These are phyloP conservation scores for Vandiemenella viatica DNA, from an alignment of 2,888 invertebrate genomes.

Conservation along the genomic window DNA sequence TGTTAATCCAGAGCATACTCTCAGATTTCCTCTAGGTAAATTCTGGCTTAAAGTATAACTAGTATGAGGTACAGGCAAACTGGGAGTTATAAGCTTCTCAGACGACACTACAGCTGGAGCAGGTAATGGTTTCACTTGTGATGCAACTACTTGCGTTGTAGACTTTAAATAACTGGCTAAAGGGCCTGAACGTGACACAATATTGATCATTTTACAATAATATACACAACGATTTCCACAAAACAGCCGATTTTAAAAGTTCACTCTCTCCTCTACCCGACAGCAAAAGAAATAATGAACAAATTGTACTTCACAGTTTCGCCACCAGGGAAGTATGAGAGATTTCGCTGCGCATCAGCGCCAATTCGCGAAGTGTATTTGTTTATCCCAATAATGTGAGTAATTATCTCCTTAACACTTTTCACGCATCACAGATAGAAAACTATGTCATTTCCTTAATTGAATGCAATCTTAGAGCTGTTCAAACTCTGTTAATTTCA, in stretches of 20 bases:
- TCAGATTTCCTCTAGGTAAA: constrained; percentile 39
- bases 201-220: constrained; percentile 50
- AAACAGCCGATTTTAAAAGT: too few relatives aligned
- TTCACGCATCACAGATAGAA: too few relatives aligned
- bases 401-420: too few relatives aligned
- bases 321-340: constrained; percentile 10
- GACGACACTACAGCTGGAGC: constrained; percentile 31
- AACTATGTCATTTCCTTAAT: too few relatives aligned
- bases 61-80: constrained; percentile 35
- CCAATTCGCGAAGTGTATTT: too few relatives aligned
- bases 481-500: constrained; percentile 1
- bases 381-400: too few relatives aligned
- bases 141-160: constrained; percentile 49
- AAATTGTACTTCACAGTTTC: constrained; percentile 5
- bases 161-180: constrained; percentile 52
- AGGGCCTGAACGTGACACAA: constrained; percentile 47
- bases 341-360: constrained; percentile 2
- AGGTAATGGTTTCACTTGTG: constrained; percentile 43
- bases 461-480: too few relatives aligned
- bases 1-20: constrained; percentile 40
- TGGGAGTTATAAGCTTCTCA: constrained; percentile 27
- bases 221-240: too few relatives aligned
- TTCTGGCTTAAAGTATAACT: constrained; percentile 40
- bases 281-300: too few relatives aligned
- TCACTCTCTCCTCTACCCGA: too few relatives aligned